Conservation (phyloP, 2,797 vertebrate genomes). For the Prionace glauca region DNA sequence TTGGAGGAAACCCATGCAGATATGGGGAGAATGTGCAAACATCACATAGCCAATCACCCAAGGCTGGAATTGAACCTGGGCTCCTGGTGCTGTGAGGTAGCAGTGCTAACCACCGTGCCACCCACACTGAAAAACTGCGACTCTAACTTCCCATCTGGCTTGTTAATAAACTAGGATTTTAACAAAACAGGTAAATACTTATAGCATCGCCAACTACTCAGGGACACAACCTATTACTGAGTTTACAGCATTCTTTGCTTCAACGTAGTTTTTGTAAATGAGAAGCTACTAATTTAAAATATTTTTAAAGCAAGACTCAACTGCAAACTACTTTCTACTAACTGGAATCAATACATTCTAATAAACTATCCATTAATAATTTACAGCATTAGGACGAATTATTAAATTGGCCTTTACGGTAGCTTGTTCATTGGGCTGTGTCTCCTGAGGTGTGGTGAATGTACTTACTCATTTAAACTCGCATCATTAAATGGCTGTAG, state of each 20-base stretch:
- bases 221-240: background rate
- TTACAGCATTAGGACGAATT: background rate
- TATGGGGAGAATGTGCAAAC: too few species aligned
- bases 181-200: background rate
- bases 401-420: background rate
- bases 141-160: background rate
- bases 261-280: background rate
- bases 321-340: background rate
- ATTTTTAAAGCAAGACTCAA: too few species aligned
- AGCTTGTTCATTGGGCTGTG: background rate
- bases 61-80: too few species aligned
- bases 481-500: background rate
- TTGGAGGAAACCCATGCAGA: too few species aligned
- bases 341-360: background rate
- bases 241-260: background rate
- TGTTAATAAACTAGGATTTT: background rate
- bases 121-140: background rate
- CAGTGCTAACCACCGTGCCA: too few species aligned
- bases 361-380: background rate
- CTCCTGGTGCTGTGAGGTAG: too few species aligned
- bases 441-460: background rate
- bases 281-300: background rate
- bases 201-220: too few species aligned
- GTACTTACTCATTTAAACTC: background rate
- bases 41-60: too few species aligned